Evolutionary conservation across 2,113 vertebrate genomes (phyloP).

Genomic region (Callionymus lyra): DNA sequence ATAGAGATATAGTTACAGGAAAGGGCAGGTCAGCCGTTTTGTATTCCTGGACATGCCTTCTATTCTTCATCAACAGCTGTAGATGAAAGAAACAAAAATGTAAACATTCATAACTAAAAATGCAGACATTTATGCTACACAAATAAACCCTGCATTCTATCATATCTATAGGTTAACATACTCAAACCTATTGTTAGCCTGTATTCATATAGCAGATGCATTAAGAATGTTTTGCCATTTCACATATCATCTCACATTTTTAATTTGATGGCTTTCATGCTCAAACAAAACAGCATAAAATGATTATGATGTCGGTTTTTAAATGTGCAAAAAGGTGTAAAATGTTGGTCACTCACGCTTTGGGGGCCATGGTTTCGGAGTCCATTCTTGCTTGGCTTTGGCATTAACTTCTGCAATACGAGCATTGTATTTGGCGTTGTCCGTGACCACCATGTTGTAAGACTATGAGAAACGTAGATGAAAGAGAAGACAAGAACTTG

Average conservation of each 20-base stretch:
- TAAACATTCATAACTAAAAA: not conserved
- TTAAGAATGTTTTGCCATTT: no score
- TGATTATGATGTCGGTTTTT: no score
- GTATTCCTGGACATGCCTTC: constrained; percentile 76
- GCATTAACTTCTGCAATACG: constrained; percentile 51
- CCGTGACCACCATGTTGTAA: constrained; percentile 56
- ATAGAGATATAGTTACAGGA: not conserved
- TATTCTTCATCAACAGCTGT: constrained; percentile 79
- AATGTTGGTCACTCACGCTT: constrained; percentile 66
- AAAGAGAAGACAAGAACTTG: not conserved
- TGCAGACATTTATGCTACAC: no score
- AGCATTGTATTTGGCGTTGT: constrained; percentile 56
- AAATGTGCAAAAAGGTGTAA: no score
- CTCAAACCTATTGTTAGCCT: no score
- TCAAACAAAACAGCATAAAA: no score
- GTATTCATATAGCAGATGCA: no score
- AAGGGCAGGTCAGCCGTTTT: constrained; percentile 55
- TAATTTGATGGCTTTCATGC: no score
- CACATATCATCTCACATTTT: no score
- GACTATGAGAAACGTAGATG: constrained; percentile 69
- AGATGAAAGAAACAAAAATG: not conserved
- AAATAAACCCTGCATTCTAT: no score
- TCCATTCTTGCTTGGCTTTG: constrained; percentile 58
- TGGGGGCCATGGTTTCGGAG: constrained; percentile 55
- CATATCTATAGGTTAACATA: no score